phyloP scores from a whole-genome alignment of 2,113 vertebrate species.

The Hippopotamus amphibius region DNA sequence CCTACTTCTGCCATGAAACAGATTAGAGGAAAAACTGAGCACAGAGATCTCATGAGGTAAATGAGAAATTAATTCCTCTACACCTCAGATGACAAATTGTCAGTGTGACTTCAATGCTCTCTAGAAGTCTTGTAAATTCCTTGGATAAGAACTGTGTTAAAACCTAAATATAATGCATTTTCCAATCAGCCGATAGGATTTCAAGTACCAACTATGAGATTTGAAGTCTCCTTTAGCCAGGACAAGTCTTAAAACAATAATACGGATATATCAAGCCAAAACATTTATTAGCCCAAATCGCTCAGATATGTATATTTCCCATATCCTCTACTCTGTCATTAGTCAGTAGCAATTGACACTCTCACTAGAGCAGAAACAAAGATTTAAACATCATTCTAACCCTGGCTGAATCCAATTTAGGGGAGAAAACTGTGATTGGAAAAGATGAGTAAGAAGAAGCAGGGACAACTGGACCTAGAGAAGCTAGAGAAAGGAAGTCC shows the following conservation, averaged over 20 bases:
- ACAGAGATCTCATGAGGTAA: neutral
- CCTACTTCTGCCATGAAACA: neutral
- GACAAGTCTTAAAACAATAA: neutral
- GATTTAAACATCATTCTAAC: constrained; percentile 7
- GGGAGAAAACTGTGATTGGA: neutral
- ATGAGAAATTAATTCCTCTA: constrained; percentile 13
- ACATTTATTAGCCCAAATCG: constrained; percentile 1
- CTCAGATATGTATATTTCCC: neutral
- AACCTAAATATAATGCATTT: neutral
- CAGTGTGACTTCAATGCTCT: neutral
- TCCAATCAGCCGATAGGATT: neutral
- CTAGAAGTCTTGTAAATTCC: neutral
- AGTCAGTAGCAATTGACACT: neutral
- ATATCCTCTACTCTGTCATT: neutral
- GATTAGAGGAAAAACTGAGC: neutral
- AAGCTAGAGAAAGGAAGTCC: neutral
- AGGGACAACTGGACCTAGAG: neutral
- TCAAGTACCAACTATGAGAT: neutral
- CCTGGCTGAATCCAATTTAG: neutral
- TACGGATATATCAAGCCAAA: neutral
- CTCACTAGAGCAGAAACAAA: neutral
- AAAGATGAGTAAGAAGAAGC: neutral
- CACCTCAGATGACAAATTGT: neutral
- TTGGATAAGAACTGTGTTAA: neutral
- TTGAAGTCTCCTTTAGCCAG: neutral